Evolutionary conservation across 1,140 invertebrate species (phyloP).

Genomic region (Ips nitidus): DNA sequence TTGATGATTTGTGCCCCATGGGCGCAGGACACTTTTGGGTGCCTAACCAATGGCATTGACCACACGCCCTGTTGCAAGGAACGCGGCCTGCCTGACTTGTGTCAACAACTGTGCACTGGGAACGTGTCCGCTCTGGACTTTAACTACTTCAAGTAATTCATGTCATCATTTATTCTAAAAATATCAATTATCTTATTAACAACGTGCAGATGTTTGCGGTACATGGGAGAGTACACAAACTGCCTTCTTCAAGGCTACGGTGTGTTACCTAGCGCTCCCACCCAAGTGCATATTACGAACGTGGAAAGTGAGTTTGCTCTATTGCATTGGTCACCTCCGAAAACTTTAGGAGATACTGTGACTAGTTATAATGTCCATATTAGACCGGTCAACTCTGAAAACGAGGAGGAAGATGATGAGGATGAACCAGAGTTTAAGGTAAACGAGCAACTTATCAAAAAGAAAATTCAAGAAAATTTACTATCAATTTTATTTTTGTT

Average conservation of each 20-base stretch:
- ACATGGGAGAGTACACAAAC: slow-evolving; percentile 76
- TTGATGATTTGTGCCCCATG: slow-evolving; percentile 85
- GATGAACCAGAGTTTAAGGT: slow-evolving; percentile 45
- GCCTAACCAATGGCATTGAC: slow-evolving; percentile 77
- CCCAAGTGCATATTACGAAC: slow-evolving; percentile 66
- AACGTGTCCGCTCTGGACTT: slow-evolving; percentile 77
- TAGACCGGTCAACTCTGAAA: slow-evolving; percentile 49
- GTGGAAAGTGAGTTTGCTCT: slow-evolving; percentile 75
- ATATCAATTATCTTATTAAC: background rate
- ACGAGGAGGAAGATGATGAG: slow-evolving; percentile 53
- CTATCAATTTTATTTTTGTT: too few relatives aligned
- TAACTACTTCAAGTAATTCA: slow-evolving; percentile 71
- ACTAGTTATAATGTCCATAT: slow-evolving; percentile 69
- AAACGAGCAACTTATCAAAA: background rate
- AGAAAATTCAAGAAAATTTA: background rate
- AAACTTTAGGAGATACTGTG: slow-evolving; percentile 69
- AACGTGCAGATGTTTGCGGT: slow-evolving; percentile 64
- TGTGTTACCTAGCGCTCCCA: slow-evolving; percentile 72
- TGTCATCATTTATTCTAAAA: background rate
- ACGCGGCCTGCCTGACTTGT: slow-evolving; percentile 70
- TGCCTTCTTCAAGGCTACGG: slow-evolving; percentile 82
- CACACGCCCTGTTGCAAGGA: slow-evolving; percentile 78
- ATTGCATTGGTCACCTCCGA: slow-evolving; percentile 75
- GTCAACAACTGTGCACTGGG: slow-evolving; percentile 74
- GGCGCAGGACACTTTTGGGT: slow-evolving; percentile 76